Conservation (phyloP, 1,140 invertebrate genomes). For the Aphaenogaster floridana region DNA sequence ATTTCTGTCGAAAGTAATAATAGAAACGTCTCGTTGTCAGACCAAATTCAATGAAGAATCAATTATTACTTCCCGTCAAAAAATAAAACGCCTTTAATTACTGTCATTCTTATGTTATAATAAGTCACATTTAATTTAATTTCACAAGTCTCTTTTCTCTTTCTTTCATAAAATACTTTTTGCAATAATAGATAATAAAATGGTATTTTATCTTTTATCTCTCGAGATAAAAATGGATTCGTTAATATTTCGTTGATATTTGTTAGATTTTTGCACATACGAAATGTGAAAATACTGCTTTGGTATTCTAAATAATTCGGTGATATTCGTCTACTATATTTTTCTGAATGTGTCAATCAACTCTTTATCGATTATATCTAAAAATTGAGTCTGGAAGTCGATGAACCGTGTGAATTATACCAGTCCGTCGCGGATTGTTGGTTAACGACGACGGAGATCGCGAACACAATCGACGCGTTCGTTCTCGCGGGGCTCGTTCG, state of each 20-base stretch:
- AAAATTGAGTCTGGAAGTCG: slow-evolving; percentile 19
- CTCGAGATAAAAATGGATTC: background rate
- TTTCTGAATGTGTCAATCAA: background rate
- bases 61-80: background rate
- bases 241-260: background rate
- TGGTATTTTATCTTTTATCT: background rate
- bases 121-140: background rate
- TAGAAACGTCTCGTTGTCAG: background rate
- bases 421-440: slow-evolving; percentile 41
- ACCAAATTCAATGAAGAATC: background rate
- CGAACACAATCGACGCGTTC: slow-evolving; percentile 46
- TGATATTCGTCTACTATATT: background rate
- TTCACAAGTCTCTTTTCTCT: background rate
- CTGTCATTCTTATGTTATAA: background rate
- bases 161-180: background rate
- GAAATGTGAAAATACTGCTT: background rate
- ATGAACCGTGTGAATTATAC: background rate
- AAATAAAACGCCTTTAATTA: background rate
- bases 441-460: slow-evolving; percentile 36
- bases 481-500: slow-evolving; percentile 70
- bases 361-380: background rate
- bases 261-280: background rate
- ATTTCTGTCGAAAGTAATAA: background rate
- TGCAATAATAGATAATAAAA: background rate
- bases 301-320: background rate